phyloP scores from a whole-genome alignment of 2,113 vertebrate species.

The Seriola dumerili region DNA sequence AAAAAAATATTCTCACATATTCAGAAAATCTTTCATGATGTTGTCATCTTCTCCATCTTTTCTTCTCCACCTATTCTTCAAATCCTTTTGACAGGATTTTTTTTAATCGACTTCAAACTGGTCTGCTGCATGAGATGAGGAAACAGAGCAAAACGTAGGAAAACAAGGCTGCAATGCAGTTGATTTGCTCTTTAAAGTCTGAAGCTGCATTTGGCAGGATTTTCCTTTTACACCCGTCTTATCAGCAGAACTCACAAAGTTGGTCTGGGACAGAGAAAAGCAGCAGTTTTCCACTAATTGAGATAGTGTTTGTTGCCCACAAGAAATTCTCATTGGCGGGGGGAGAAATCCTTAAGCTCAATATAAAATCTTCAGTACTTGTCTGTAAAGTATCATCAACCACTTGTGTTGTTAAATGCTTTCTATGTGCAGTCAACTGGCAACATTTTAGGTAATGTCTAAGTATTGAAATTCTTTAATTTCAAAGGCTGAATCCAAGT shows the following conservation, averaged over 20 bases:
- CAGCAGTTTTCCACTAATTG: slow-evolving; percentile 1
- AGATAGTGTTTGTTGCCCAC: neutral
- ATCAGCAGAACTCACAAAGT: slow-evolving; percentile 14
- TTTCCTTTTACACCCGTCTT: slow-evolving; percentile 8
- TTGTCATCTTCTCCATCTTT: slow-evolving; percentile 2
- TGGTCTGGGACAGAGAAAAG: neutral
- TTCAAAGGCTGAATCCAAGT: neutral
- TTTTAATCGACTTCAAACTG: slow-evolving; percentile 26
- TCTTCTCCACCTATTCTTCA: neutral
- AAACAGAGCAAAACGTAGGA: neutral
- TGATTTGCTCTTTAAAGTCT: slow-evolving; percentile 19
- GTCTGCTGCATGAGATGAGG: neutral
- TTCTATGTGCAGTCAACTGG: too few species aligned
- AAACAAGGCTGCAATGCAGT: neutral
- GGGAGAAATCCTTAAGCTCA: neutral
- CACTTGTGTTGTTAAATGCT: too few species aligned
- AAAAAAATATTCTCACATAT: neutral
- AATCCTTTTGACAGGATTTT: neutral
- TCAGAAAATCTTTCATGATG: neutral
- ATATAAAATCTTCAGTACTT: too few species aligned
- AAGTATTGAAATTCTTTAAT: neutral
- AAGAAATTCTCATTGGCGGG: neutral
- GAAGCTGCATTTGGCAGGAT: neutral
- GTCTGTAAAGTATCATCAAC: too few species aligned
- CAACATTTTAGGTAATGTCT: too few species aligned